Percentiles rank a stretch among this genome's conserved stretches.
Evolutionary conservation across 2,797 vertebrate genomes (phyloP).

Genomic region (Sebastes steindachneri): DNA sequence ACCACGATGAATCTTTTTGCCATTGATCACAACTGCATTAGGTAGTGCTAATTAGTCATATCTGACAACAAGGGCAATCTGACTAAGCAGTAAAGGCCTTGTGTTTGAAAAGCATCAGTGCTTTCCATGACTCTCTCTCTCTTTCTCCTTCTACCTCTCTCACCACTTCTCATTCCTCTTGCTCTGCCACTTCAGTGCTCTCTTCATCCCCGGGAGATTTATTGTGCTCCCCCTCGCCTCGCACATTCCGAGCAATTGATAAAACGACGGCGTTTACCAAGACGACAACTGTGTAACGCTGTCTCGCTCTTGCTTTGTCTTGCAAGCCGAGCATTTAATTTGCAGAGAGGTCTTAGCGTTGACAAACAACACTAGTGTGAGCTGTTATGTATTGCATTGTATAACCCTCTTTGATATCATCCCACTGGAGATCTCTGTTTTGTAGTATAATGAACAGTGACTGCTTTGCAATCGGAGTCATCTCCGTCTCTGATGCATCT

Average conservation of each 20-base stretch:
- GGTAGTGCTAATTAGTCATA: slow-evolving; percentile 26
- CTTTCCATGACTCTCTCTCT: neutral
- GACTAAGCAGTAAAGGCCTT: slow-evolving; percentile 11
- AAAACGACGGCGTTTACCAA: slow-evolving; percentile 48
- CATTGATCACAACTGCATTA: slow-evolving; percentile 38
- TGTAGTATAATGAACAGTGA: slow-evolving; percentile 48
- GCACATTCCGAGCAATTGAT: slow-evolving; percentile 31
- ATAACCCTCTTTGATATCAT: slow-evolving; percentile 54
- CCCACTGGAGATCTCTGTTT: slow-evolving; percentile 39
- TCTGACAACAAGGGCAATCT: slow-evolving; percentile 17
- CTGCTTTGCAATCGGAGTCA: slow-evolving; percentile 42
- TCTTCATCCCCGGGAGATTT: slow-evolving; percentile 53
- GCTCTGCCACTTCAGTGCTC: slow-evolving; percentile 36
- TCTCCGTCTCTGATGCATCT: slow-evolving; percentile 43
- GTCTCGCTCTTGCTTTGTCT: slow-evolving; percentile 41
- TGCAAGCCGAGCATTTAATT: slow-evolving; percentile 67
- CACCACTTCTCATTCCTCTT: slow-evolving; percentile 36
- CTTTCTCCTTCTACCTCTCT: neutral
- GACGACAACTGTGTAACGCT: slow-evolving; percentile 17
- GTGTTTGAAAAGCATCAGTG: slow-evolving; percentile 5
- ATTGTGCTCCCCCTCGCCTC: slow-evolving; percentile 13
- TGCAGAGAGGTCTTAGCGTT: slow-evolving; percentile 34
- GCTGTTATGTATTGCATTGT: slow-evolving; percentile 49
- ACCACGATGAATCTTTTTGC: slow-evolving; percentile 23
- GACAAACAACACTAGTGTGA: slow-evolving; percentile 50